phyloP scores from a whole-genome alignment of 2,888 invertebrate genomes.

The Palloptera scutellata region DNA sequence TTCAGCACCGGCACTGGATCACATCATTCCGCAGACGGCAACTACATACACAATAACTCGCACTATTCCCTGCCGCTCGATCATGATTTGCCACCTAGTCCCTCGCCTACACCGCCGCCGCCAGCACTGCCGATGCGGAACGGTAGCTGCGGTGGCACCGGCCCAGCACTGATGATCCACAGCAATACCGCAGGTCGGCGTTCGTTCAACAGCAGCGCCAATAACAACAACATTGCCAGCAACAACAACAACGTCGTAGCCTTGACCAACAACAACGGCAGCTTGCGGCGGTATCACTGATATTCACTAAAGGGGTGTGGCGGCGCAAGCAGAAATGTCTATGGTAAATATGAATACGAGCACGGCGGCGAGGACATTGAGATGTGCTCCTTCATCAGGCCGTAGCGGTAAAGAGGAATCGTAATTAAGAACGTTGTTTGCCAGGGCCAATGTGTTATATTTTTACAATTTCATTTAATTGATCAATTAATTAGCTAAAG shows the following conservation, averaged over 20 bases:
- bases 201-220: conserved; percentile 44
- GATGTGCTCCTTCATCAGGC: conserved; percentile 50
- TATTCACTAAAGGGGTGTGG: conserved; percentile 53
- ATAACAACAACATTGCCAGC: conserved; percentile 44
- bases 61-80: conserved; percentile 62
- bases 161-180: conserved; percentile 47
- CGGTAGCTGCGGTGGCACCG: conserved; percentile 45
- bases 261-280: conserved; percentile 53
- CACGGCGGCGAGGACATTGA: conserved; percentile 47
- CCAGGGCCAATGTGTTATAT: too few relatives aligned
- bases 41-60: conserved; percentile 62
- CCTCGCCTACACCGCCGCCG: conserved; percentile 57
- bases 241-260: conserved; percentile 41
- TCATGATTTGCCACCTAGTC: conserved; percentile 57
- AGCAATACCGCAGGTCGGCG: conserved; percentile 59
- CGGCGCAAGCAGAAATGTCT: conserved; percentile 30
- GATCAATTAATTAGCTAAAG: too few relatives aligned
- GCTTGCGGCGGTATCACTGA: conserved; percentile 61
- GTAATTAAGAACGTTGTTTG: neutral
- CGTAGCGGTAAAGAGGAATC: conserved; percentile 8
- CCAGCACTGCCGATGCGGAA: conserved; percentile 61
- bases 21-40: conserved; percentile 44
- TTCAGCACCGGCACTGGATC: conserved; percentile 31
- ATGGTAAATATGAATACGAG: conserved; percentile 39
- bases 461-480: too few relatives aligned